These are phyloP conservation scores for Trichogramma dendrolimi DNA, from an alignment of 2,888 invertebrate species.

Conservation along the genomic window DNA sequence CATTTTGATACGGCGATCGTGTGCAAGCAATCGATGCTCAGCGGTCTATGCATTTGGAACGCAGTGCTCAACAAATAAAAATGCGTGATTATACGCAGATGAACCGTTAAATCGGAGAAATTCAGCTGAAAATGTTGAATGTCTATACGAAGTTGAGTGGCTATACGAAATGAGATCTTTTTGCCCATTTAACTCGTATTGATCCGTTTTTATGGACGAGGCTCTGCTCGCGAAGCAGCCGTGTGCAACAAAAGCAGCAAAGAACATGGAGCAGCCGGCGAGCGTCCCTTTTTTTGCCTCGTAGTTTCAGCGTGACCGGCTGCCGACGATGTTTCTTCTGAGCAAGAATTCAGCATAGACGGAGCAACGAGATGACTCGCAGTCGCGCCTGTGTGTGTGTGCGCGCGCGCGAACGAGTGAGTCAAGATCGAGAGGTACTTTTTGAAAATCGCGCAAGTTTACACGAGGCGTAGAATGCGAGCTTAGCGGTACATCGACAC, in stretches of 20 bases:
- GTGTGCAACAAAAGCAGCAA: slow-evolving; percentile 3
- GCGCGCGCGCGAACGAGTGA: neutral
- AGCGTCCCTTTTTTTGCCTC: slow-evolving; percentile 15
- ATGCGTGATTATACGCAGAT: too few species aligned
- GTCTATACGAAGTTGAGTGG: too few species aligned
- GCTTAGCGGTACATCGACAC: slow-evolving; percentile 23
- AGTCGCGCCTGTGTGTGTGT: neutral
- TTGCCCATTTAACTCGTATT: too few species aligned
- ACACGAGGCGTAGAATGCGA: neutral
- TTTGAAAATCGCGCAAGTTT: too few species aligned
- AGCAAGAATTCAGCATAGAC: neutral
- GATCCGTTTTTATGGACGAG: too few species aligned
- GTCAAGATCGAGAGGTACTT: neutral
- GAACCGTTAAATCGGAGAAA: too few species aligned
- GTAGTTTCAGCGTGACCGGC: slow-evolving; percentile 21
- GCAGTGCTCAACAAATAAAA: too few species aligned
- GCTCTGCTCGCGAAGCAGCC: neutral
- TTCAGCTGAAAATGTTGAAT: too few species aligned
- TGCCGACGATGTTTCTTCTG: neutral
- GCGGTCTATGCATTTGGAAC: too few species aligned
- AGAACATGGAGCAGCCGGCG: neutral
- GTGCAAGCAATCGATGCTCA: too few species aligned
- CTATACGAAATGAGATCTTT: too few species aligned
- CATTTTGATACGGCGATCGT: too few species aligned
- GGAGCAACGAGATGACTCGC: slow-evolving; percentile 8